Base-by-base conservation (phyloP, 2,113 vertebrate species). In the Tragelaphus scriptus region DNA sequence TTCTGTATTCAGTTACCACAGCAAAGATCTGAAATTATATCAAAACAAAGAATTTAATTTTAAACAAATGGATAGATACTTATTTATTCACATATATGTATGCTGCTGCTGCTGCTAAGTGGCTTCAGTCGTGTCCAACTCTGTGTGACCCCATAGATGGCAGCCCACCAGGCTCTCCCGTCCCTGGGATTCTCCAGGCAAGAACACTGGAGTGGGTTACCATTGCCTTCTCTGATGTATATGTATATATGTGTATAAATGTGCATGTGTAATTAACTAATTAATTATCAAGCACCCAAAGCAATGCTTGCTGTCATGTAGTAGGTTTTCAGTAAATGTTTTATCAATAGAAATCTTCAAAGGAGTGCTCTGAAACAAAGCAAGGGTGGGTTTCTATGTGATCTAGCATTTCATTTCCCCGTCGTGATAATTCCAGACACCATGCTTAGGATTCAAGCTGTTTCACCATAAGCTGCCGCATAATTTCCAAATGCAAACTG, bases 401-500 rank as follows among this genome's bases (percentile, higher is more conserved):
- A 94, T 32, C 2, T 13, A 40, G 36, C 16, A 89, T 25, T 95
- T 93, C 32, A 40, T 86, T 95, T 93, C 91, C 8, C 32, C 88
- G 36, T 55, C 19, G 28, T n/a, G 19, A 65, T 68, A 86, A 68
- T 82, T 93, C 32, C 85, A 36, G 23, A 95, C 7, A 81, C 7
- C 3, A 11, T 71, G 77, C 40, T 92, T 59, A 77, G 61, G 49
- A 94, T 89, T 58, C 82, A 59, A 47, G 25, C 36, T 44, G 32
- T 51, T 75, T 91, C 28, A 79, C 30, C 10, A 36, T 63, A 44
- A 90, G 21, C 32, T 87, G 65, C 51, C 28, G 47, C 44, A 36
- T 47, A 93, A 81, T 88, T 96, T 96, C 17, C 61, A 86, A 94
- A 84, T 49, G 55, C 91, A 93, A 89, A 82, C 26, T 79, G 7